Conservation (phyloP, 2,113 vertebrate species). For the Hemiscyllium ocellatum region DNA sequence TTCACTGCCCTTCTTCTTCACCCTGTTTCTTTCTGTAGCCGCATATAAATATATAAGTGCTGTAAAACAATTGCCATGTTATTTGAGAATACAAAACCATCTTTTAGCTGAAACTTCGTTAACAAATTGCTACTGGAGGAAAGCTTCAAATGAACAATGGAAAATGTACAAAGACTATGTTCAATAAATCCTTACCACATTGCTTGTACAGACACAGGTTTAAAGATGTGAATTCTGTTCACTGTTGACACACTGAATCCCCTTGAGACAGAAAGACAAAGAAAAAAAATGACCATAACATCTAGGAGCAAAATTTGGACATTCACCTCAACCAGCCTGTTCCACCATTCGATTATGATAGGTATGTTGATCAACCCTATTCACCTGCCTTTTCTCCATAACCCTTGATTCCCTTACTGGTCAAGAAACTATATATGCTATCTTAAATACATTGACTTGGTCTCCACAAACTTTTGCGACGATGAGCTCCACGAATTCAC, state of each 20-base stretch:
- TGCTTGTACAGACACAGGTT: constrained; percentile 93
- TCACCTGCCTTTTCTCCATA: too few species aligned
- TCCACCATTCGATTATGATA: too few species aligned
- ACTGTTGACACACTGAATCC: constrained; percentile 93
- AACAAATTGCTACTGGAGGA: background rate
- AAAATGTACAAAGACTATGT: too few species aligned
- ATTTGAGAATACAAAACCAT: background rate
- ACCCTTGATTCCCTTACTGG: too few species aligned
- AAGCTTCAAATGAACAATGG: background rate
- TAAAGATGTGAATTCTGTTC: constrained; percentile 92
- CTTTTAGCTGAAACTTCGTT: background rate
- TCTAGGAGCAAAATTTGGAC: too few species aligned
- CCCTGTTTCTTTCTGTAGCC: background rate
- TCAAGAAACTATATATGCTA: too few species aligned
- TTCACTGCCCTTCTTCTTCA: background rate
- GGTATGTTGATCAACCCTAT: too few species aligned
- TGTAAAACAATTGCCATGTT: background rate
- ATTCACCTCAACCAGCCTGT: too few species aligned
- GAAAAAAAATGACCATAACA: background rate
- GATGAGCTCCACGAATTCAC: too few species aligned
- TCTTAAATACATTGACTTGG: too few species aligned
- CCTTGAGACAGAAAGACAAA: constrained; percentile 48
- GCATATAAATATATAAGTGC: background rate
- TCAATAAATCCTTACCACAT: constrained; percentile 79
- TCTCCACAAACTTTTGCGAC: too few species aligned